Evolutionary conservation across 2,888 invertebrate species (phyloP).

Genomic region (Saturnia japonica): DNA sequence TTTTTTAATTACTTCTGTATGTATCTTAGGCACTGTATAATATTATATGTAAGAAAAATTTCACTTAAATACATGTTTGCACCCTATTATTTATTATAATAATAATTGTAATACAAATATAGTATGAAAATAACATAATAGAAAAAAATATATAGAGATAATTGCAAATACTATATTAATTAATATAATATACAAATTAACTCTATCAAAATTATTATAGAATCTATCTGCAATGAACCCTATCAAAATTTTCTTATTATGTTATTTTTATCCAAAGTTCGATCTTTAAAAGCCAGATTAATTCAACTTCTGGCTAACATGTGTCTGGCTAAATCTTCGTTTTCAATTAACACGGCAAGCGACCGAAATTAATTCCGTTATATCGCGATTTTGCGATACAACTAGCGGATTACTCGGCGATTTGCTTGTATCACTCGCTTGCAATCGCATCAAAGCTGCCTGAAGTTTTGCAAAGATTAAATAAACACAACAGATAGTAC

Average conservation of each 20-base stretch:
- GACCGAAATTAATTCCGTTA: slow-evolving; percentile 72
- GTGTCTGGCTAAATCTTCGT: slow-evolving; percentile 63
- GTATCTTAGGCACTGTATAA: no score
- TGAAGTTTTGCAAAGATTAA: slow-evolving; percentile 50
- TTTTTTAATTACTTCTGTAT: no score
- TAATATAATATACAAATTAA: no score
- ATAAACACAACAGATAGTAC: slow-evolving; percentile 28
- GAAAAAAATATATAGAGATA: no score
- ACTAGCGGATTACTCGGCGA: slow-evolving; percentile 73
- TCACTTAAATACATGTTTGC: no score
- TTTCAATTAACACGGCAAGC: slow-evolving; percentile 70
- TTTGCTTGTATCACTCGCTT: slow-evolving; percentile 61
- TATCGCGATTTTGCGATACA: slow-evolving; percentile 70
- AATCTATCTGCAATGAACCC: neutral
- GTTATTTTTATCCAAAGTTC: slow-evolving; percentile 34
- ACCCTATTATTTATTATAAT: no score
- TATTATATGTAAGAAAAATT: no score
- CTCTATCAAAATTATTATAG: neutral
- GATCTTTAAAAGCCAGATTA: slow-evolving; percentile 35
- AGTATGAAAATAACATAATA: no score
- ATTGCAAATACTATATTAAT: no score
- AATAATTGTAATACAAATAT: no score
- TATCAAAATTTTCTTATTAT: no score
- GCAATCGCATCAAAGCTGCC: slow-evolving; percentile 65
- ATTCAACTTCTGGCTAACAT: slow-evolving; percentile 48